Evolutionary conservation across 2,797 vertebrate genomes (phyloP).

Genomic region (Sebastes vulpes): DNA sequence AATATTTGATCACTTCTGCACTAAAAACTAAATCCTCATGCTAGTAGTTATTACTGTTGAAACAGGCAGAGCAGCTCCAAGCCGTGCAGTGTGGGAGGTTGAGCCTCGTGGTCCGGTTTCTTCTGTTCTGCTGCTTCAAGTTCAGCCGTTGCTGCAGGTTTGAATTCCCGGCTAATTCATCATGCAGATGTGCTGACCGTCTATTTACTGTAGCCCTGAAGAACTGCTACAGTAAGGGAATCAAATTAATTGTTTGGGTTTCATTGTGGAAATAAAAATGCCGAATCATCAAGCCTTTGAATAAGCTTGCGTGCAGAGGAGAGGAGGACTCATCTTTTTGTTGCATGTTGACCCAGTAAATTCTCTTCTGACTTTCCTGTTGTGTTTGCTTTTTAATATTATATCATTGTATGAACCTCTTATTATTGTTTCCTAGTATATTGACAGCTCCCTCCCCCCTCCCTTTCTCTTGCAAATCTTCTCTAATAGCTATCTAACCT

Average conservation of each 20-base stretch:
- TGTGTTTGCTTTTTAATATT: conserved; percentile 30
- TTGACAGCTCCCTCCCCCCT: conserved; percentile 1
- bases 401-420: conserved; percentile 42
- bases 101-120: conserved; percentile 15
- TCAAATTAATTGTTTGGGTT: conserved; percentile 71
- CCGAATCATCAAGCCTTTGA: conserved; percentile 54
- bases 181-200: conserved; percentile 76
- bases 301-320: conserved; percentile 65
- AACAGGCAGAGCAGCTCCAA: conserved; percentile 8
- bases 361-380: conserved; percentile 62
- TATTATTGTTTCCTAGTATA: conserved; percentile 34
- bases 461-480: conserved; percentile 12
- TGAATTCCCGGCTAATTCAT: conserved; percentile 70
- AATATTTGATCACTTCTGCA: neutral
- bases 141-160: conserved; percentile 67
- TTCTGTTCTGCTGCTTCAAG: conserved; percentile 40
- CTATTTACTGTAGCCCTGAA: conserved; percentile 50
- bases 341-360: conserved; percentile 80
- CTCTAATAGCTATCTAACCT: conserved; percentile 19
- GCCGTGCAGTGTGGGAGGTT: conserved; percentile 26
- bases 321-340: conserved; percentile 80
- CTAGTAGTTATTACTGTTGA: neutral
- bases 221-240: conserved; percentile 73
- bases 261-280: conserved; percentile 71
- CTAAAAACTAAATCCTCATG: neutral